phyloP scores from a whole-genome alignment of 2,797 vertebrate genomes.

The Acanthornis magna region DNA sequence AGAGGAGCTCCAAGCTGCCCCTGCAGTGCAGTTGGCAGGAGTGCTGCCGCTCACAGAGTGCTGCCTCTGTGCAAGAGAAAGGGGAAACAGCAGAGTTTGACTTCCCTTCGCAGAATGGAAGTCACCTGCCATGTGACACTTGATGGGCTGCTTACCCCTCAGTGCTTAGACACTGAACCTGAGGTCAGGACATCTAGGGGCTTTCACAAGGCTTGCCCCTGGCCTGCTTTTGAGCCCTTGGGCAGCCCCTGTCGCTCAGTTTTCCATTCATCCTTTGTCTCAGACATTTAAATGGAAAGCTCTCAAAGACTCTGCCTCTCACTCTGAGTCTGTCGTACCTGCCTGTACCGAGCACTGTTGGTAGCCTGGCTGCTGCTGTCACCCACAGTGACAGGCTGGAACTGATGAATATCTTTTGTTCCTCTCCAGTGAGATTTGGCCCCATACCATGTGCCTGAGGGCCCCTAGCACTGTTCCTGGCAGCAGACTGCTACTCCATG shows the following conservation, averaged over 20 bases:
- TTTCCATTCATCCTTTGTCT: neutral
- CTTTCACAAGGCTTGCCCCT: neutral
- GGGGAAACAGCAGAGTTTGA: neutral
- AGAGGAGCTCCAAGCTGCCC: neutral
- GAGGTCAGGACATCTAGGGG: neutral
- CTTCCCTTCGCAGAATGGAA: neutral
- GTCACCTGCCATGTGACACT: neutral
- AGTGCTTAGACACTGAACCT: neutral
- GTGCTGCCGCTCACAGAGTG: fast-evolving
- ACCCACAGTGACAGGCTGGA: neutral
- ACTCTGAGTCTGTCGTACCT: neutral
- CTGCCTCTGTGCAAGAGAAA: neutral
- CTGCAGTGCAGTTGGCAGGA: neutral
- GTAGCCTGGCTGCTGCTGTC: neutral
- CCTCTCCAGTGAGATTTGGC: neutral
- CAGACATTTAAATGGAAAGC: neutral
- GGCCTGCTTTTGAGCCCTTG: neutral
- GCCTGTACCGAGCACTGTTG: neutral
- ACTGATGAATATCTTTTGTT: neutral
- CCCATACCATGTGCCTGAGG: neutral
- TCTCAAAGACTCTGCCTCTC: neutral
- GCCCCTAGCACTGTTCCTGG: neutral
- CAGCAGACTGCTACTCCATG: neutral
- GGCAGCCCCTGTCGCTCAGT: neutral
- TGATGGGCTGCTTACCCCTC: neutral